Base-by-base conservation (phyloP, 2,797 vertebrate species). In the Rhinichthys osculus region DNA sequence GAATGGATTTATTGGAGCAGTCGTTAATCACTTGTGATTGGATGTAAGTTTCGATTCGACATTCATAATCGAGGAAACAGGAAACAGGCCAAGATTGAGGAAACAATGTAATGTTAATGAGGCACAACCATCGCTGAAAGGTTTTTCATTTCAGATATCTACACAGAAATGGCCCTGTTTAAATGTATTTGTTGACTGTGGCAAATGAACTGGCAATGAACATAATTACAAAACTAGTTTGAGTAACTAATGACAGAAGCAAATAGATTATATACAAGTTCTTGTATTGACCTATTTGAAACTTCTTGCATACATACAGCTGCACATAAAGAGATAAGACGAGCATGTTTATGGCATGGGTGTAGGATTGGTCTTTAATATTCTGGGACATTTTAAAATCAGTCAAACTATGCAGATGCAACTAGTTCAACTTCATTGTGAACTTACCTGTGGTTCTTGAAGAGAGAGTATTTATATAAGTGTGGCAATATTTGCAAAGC, bases 241-340 rank as follows among this genome's bases (percentile, higher is more conserved):
- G 69, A 70, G 47, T 85, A 66, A 66, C 33, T 72, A 83, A 66
- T 52, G 57, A 33, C n/a, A 40, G 59, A 35, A 59, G 33, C 44
- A 64, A 69, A 79, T 21, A 85, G 33, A 85, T 85, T 67, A 80
- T 59, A 17, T 74, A 78, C 21, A 23, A 81, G 59, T 62, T 62
- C 42, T 72, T 76, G 72, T 67, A 23, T 77, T 88, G 85, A 88
- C 82, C 85, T 83, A 73, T 66, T 89, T 88, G 52, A 88, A 84
- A 78, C 72, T 73, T 78, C 1, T 76, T 38, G 52, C 2, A 30
- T 66, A 52, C 27, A 0, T 7, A 7, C 52, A 69, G 47, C 17
- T 54, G 19, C 44, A 21, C 52, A 35, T 72, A 78, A 69, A 69
- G 23, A 23, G 7, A 64, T 66, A 76, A 64, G 62, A 42, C 8